A percentile compares a stretch with the other conserved stretches of the same genome.
Conservation (phyloP, 2,888 invertebrate species). For the Acrobasis repandana region DNA sequence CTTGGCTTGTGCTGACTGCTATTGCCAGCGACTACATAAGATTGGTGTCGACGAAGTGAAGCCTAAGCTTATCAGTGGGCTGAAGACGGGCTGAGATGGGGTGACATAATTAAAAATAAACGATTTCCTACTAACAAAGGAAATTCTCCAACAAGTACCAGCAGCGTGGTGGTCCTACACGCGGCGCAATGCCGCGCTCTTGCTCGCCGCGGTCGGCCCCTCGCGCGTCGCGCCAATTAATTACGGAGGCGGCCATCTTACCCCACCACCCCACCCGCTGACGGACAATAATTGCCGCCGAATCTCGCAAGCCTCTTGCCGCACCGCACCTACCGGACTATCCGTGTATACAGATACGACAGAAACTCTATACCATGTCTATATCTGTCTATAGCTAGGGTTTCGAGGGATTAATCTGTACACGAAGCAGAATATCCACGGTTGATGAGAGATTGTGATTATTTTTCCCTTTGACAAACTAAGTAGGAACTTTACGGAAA, state of each 20-base stretch:
- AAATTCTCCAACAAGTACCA: background rate
- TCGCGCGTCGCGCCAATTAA: conserved; percentile 83
- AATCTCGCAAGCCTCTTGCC: conserved; percentile 62
- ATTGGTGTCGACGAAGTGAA: no score
- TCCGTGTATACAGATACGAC: conserved; percentile 6
- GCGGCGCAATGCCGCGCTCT: conserved; percentile 77
- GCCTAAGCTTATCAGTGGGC: no score
- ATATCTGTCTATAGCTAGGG: background rate
- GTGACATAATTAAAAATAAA: no score
- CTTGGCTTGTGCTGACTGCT: no score
- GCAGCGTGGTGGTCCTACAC: conserved; percentile 40
- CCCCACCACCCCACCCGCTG: conserved; percentile 51
- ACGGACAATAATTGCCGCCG: conserved; percentile 80
- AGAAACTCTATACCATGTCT: background rate
- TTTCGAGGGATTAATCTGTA: background rate
- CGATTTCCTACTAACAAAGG: background rate
- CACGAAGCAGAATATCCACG: background rate
- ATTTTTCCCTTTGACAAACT: background rate
- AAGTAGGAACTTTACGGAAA: no score
- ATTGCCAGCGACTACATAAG: no score
- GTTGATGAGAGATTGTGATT: background rate
- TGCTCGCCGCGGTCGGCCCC: conserved; percentile 80
- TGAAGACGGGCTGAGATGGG: no score
- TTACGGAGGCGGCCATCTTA: conserved; percentile 81
- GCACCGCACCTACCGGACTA: conserved; percentile 29